Evolutionary conservation across 2,888 invertebrate genomes (phyloP).

Genomic region (Myathropa florea): DNA sequence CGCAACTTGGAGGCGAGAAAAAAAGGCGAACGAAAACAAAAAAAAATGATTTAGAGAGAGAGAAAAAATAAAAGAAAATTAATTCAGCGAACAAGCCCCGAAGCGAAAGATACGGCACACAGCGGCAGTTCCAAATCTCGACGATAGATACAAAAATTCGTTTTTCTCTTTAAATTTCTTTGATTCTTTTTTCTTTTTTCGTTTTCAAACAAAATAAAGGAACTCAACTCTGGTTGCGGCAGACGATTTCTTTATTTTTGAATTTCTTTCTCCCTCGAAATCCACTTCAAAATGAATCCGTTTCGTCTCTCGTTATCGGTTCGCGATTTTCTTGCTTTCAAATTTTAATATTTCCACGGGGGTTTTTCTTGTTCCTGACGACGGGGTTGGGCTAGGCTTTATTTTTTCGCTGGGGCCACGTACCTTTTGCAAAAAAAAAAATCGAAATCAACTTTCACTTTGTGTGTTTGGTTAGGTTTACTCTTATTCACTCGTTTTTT

Average conservation of each 20-base stretch:
- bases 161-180: slow-evolving; percentile 37
- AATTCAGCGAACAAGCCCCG: slow-evolving; percentile 34
- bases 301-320: slow-evolving; percentile 31
- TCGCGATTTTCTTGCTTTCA: slow-evolving; percentile 6
- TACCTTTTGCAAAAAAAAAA: slow-evolving; percentile 24
- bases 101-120: neutral
- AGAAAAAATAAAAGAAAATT: slow-evolving; percentile 50
- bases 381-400: neutral
- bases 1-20: neutral
- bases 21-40: slow-evolving; percentile 2
- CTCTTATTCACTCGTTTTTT: slow-evolving; percentile 28
- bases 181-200: neutral
- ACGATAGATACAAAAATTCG: slow-evolving; percentile 12
- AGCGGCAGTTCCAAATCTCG: neutral
- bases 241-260: neutral
- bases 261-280: slow-evolving; percentile 25
- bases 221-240: neutral
- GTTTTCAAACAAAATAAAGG: neutral
- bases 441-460: slow-evolving; percentile 37
- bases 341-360: slow-evolving; percentile 14
- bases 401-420: slow-evolving; percentile 57
- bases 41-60: slow-evolving; percentile 14
- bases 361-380: slow-evolving; percentile 17
- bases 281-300: slow-evolving; percentile 7
- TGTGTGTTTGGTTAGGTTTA: slow-evolving; percentile 10